These are phyloP conservation scores for Lagocephalus sceleratus DNA, from an alignment of 2,797 vertebrate species.

Conservation along the genomic window DNA sequence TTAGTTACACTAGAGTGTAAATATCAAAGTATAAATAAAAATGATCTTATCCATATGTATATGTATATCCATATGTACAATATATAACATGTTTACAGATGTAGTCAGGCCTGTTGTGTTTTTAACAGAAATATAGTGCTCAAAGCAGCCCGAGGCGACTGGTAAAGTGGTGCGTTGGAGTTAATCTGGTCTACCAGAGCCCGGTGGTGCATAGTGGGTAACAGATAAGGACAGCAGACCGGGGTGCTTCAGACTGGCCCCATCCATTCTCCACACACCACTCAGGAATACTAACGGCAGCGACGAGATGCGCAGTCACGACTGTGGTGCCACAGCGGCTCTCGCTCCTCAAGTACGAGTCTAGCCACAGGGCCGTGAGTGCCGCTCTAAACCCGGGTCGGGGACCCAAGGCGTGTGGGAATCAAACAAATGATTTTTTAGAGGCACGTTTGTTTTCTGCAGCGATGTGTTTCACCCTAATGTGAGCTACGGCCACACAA, in stretches of 20 bases:
- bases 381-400: constrained; percentile 50
- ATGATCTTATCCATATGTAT: no score
- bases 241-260: constrained; percentile 77
- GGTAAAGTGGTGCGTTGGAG: constrained; percentile 67
- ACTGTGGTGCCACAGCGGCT: constrained; percentile 45
- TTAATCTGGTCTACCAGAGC: constrained; percentile 87
- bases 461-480: no score
- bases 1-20: no score
- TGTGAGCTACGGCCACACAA: no score
- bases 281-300: constrained; percentile 79
- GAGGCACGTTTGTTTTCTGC: neutral
- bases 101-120: no score
- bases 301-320: constrained; percentile 82
- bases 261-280: constrained; percentile 81
- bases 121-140: no score
- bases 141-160: constrained; percentile 1
- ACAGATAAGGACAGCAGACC: constrained; percentile 56
- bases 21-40: no score
- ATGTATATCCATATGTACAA: no score
- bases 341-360: constrained; percentile 37
- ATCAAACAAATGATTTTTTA: constrained; percentile 3
- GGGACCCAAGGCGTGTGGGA: constrained; percentile 41
- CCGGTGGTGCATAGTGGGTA: constrained; percentile 67
- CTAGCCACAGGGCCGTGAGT: constrained; percentile 39
- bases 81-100: no score